Percentiles rank a stretch among this genome's conserved stretches.
phyloP scores from a whole-genome alignment of 2,113 vertebrate species.

The Sciurus niger region DNA sequence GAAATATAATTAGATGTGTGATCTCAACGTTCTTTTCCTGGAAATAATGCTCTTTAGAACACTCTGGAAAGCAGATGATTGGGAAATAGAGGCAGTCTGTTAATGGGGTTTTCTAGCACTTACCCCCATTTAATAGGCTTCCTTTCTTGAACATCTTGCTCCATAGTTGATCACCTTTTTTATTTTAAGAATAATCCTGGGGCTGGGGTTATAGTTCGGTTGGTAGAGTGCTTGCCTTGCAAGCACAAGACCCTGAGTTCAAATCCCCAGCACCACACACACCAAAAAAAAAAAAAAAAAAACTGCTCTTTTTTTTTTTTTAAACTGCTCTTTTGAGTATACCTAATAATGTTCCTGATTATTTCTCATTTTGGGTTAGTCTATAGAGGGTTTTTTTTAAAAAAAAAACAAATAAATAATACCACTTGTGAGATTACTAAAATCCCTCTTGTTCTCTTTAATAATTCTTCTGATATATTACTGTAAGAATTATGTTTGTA shows the following conservation, averaged over 20 bases:
- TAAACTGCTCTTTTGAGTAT: constrained; percentile 42
- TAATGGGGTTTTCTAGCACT: constrained; percentile 61
- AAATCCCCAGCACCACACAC: too few species aligned
- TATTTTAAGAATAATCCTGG: constrained; percentile 31
- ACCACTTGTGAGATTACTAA: constrained; percentile 36
- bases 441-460: constrained; percentile 7
- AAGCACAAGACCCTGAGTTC: too few species aligned
- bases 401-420: neutral
- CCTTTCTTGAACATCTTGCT: constrained; percentile 60
- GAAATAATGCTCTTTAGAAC: constrained; percentile 45
- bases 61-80: constrained; percentile 56
- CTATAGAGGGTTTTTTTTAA: neutral
- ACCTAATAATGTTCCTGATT: constrained; percentile 23
- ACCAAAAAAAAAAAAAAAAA: too few species aligned
- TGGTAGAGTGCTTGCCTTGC: too few species aligned
- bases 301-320: too few species aligned
- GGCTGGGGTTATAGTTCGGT: neutral
- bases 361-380: constrained; percentile 58
- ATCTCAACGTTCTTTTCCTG: constrained; percentile 74
- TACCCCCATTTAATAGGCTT: constrained; percentile 12
- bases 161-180: constrained; percentile 11
- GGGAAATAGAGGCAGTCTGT: constrained; percentile 64
- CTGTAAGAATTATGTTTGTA: neutral
- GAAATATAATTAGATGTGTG: constrained; percentile 77
- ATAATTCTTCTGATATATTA: constrained; percentile 22